Percentiles rank a stretch among this genome's conserved stretches.
These are phyloP conservation scores for Sphaerophoria taeniata DNA, from an alignment of 2,888 invertebrate genomes.

Conservation along the genomic window DNA sequence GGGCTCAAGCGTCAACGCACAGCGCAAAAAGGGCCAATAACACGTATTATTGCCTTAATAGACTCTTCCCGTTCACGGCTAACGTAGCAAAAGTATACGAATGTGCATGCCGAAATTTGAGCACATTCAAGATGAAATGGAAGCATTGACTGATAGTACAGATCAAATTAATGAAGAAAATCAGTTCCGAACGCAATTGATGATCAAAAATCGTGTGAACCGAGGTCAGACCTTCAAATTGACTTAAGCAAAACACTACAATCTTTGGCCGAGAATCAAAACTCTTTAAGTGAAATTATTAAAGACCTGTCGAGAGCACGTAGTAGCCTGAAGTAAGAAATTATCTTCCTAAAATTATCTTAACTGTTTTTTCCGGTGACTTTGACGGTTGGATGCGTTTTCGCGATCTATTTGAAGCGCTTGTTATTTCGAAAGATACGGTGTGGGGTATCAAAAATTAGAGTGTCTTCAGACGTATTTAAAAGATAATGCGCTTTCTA, in stretches of 20 bases:
- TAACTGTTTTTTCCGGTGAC: background rate
- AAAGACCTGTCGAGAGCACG: background rate
- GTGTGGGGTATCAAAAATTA: constrained; percentile 5
- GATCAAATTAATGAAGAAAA: background rate
- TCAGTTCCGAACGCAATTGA: constrained; percentile 2
- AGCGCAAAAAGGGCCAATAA: background rate
- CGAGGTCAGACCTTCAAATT: background rate
- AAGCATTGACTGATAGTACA: background rate
- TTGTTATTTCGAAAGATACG: background rate
- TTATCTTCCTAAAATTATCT: background rate
- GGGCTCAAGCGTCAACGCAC: constrained; percentile 3
- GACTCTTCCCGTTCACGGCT: background rate
- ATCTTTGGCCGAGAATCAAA: background rate
- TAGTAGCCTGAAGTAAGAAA: constrained; percentile 3
- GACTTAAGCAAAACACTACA: constrained; percentile 1
- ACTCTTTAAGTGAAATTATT: background rate
- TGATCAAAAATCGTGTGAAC: background rate
- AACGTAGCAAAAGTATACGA: background rate
- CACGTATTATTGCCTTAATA: background rate
- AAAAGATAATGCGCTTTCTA: background rate
- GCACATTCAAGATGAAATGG: constrained; percentile 5
- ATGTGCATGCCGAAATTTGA: background rate
- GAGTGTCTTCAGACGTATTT: background rate
- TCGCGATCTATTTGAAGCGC: no score
- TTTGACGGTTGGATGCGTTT: constrained; percentile 1